phyloP scores from a whole-genome alignment of 92 coral and sea anemone genomes.

The Heteractis magnifica region DNA sequence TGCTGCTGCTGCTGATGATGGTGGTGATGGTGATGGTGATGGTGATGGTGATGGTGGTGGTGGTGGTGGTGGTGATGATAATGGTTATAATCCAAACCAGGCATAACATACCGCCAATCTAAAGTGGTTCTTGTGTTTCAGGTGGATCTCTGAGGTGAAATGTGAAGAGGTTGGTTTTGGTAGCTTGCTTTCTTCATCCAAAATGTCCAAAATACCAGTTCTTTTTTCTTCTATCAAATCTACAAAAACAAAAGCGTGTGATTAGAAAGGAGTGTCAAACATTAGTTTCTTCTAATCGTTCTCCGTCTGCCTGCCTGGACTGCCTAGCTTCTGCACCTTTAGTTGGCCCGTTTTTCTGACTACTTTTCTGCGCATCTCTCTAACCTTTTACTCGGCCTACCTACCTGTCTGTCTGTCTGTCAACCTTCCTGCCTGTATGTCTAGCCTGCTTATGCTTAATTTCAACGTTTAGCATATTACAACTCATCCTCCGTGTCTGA shows the following conservation, averaged over 20 bases:
- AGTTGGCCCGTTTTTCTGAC: background rate
- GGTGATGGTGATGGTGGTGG: background rate
- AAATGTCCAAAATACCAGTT: constrained; percentile 79
- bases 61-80: background rate
- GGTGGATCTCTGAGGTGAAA: constrained; percentile 88
- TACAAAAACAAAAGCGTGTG: constrained; percentile 6
- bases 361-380: background rate
- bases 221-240: constrained; percentile 83
- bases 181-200: constrained; percentile 93
- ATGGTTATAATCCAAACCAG: background rate
- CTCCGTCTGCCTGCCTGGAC: background rate
- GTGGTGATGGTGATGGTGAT: too few species aligned
- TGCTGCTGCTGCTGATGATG: background rate
- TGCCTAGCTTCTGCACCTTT: too few species aligned
- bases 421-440: background rate
- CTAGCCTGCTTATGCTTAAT: background rate
- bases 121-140: constrained; percentile 89
- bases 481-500: too few species aligned
- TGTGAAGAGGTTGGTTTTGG: constrained; percentile 90
- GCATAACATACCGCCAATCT: constrained; percentile 73
- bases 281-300: background rate
- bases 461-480: too few species aligned
- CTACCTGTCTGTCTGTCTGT: background rate
- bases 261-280: background rate
- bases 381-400: background rate